Percentiles rank a stretch among this genome's conserved stretches.
Conservation (phyloP, 2,113 vertebrate species). For the Camelus dromedarius region DNA sequence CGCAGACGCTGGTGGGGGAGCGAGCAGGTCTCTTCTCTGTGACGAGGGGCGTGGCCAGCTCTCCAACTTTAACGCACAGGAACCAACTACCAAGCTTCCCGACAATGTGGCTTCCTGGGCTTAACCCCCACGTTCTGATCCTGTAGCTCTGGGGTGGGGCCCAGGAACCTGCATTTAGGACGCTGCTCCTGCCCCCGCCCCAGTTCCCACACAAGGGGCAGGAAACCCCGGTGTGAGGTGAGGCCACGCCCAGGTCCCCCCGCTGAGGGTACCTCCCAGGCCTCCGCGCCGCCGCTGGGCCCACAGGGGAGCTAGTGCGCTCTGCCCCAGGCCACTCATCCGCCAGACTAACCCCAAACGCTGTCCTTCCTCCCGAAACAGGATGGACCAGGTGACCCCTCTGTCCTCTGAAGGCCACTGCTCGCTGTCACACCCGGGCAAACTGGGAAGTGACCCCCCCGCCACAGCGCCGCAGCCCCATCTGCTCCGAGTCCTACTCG, state of each 20-base stretch:
- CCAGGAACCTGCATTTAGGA: neutral
- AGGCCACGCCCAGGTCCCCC: neutral
- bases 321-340: neutral
- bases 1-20: neutral
- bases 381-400: neutral
- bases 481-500: constrained; percentile 38
- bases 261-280: neutral
- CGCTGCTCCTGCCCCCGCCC: neutral
- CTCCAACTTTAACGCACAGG: neutral
- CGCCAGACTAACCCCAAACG: neutral
- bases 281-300: neutral
- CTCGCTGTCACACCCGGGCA: constrained; percentile 6
- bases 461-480: constrained; percentile 49
- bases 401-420: constrained; percentile 51
- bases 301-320: neutral
- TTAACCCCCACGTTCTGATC: neutral
- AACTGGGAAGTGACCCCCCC: neutral
- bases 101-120: neutral
- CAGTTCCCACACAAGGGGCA: neutral
- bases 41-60: neutral
- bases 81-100: neutral
- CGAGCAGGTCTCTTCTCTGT: neutral
- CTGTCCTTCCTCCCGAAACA: neutral
- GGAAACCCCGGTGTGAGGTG: neutral
- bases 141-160: neutral